Evolutionary conservation across 2,113 vertebrate species (phyloP), one percentile per base, ranked within the genome.

Genomic region (Macquaria ambigua): DNA sequence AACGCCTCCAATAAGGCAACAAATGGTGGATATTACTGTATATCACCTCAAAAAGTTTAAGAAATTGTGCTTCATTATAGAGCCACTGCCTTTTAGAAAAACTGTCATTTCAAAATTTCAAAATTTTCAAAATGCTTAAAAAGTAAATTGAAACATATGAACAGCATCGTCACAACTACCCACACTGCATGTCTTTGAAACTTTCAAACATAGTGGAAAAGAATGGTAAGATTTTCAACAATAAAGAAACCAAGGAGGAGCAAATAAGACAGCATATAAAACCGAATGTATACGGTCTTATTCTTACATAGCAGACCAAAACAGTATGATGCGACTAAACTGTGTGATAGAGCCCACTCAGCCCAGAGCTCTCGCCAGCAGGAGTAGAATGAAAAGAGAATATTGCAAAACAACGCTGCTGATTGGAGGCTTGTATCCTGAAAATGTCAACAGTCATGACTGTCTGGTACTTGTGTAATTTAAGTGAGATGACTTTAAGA

Each of bases 401-500:
- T 23, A 48, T 5, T 61, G 39, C 39, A 31, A 61, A 46, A 16
- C 16, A 46, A 9, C 5, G 1, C 64, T n/a, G 53, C 25, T 12
- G 25, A 48, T 14, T 78, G 10, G 50, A 61, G 72, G 34, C 56
- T 50, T 48, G 3, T 31, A 48, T 58, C 52, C 12, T 15, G 3
- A 50, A 82, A 67, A 74, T 58, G 61, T 59, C 55, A 70, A 48
- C 66, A 34, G 43, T 50, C 8, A 15, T 14, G 43, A 46, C 53
- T 69, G 64, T 31, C 63, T 28, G n/a, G 15, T 23, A 59, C 15
- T 28, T 64, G 50, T 39, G 18, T 20, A 21, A 56, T 66, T 55
- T 58, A 56, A 81, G 12, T 53, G 21, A 31, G 20, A 3, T 64
- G 23, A 25, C 64, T 23, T 70, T 4, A 28, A 69, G 28, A 21